Base-by-base conservation (phyloP, 2,113 vertebrate genomes). In the Cyprinodon tularosa region DNA sequence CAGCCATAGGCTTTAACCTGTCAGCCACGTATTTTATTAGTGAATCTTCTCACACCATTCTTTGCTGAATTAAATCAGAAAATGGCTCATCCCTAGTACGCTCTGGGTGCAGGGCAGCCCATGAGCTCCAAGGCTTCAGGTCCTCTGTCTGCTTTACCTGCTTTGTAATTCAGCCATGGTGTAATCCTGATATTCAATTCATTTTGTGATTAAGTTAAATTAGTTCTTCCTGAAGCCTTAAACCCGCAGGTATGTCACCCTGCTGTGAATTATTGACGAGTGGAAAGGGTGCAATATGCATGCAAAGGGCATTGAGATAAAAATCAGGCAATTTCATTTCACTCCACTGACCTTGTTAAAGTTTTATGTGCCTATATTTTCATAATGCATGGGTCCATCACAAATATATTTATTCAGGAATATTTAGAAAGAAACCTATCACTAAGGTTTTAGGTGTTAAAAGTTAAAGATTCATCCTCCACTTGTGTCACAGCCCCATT, bases 261-360 rank as follows among this genome's bases (percentile, higher is more conserved):
- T 42, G 45, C 45, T 66, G 20, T 78, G 63, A 74, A 71, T 74
- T 72, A 68, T 78, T 72, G 66, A 72, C 36, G 12, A 74, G n/a
- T 67, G 53, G 15, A 66, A 15, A 59, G 62, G 57, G 62, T 69
- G 40, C 36, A 45, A 6, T 17, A 62, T 69, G 66, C 62, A 77
- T 61, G 66, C 68, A 82, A 60, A 80, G 53, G 74, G 50, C 64
- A 57, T 6, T 2, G 3, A 64, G 48, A 60, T 74, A 47, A 62
- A 74, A 45, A 42, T 59, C 36, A 0, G 37, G 22, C 40, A 62
- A 57, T 62, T 66, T 72, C 20, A 44, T 74, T 66, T 80, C 72
- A 59, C 62, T 64, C 29, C 36, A 66, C 10, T 74, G 75, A 69
- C 38, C 60, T 65, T 69, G 68, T 85, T 75, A 62, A 42, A 74